Evolutionary conservation across 2,888 invertebrate species (phyloP).

Genomic region (Crepidodera aurea): DNA sequence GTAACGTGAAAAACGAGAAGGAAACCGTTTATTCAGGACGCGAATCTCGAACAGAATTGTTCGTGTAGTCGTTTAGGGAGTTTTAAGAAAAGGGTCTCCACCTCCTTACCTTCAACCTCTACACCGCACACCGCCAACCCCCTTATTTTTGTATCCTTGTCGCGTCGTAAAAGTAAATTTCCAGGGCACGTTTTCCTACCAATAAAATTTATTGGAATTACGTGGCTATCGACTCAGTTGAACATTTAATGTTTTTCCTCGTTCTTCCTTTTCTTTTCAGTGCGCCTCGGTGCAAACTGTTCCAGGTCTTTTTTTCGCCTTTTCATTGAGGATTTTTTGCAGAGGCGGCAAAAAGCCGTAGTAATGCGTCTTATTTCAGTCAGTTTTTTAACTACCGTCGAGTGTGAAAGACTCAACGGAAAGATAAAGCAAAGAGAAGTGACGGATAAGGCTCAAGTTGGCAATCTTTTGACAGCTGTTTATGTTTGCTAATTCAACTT

Average conservation of each 20-base stretch:
- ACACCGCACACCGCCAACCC: not conserved
- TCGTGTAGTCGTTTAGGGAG: slow-evolving; percentile 41
- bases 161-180: slow-evolving; percentile 58
- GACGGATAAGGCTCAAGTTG: too few species aligned
- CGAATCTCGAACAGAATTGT: slow-evolving; percentile 36
- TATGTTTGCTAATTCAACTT: too few species aligned
- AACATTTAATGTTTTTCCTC: slow-evolving; percentile 48
- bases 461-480: too few species aligned
- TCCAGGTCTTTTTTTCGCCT: not conserved
- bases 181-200: slow-evolving; percentile 58
- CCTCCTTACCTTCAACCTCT: not conserved
- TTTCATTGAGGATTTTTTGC: slow-evolving; percentile 4
- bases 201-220: slow-evolving; percentile 62
- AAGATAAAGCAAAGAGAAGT: too few species aligned
- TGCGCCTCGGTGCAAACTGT: slow-evolving; percentile 3
- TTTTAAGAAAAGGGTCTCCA: slow-evolving; percentile 37
- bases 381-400: not conserved
- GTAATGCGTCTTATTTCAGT: not conserved
- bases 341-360: not conserved
- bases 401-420: not conserved
- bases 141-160: slow-evolving; percentile 41
- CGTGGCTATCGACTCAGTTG: slow-evolving; percentile 57
- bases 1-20: slow-evolving; percentile 2
- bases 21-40: slow-evolving; percentile 35
- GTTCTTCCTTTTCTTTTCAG: slow-evolving; percentile 27